Conservation (phyloP, 2,797 vertebrate genomes). For the Takifugu ocellatus region DNA sequence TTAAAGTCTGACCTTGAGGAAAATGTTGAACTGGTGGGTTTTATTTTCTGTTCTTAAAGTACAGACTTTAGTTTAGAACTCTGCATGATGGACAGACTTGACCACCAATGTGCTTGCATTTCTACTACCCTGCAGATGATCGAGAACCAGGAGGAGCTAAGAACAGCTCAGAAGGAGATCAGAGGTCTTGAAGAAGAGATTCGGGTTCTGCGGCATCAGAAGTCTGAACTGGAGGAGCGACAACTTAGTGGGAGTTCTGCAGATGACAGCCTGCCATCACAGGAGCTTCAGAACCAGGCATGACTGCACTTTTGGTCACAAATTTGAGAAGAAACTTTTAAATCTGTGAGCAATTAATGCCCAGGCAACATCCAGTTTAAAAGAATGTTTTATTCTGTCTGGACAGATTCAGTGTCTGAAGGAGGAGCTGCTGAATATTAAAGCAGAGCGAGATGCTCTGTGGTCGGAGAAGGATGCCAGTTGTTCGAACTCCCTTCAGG, state of each 20-base stretch:
- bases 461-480: neutral
- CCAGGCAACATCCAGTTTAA: too few relatives aligned
- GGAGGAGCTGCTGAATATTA: neutral
- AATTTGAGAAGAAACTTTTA: neutral
- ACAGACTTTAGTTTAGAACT: neutral
- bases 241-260: slow-evolving; percentile 8
- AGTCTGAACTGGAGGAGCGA: slow-evolving; percentile 33
- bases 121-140: slow-evolving; percentile 65
- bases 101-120: neutral
- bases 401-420: slow-evolving; percentile 9
- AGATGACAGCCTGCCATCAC: neutral
- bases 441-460: slow-evolving; percentile 5
- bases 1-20: slow-evolving; percentile 63
- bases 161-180: slow-evolving; percentile 60
- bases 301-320: neutral
- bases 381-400: neutral
- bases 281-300: slow-evolving; percentile 23
- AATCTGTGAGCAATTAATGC: neutral
- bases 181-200: slow-evolving; percentile 22
- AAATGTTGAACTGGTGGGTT: slow-evolving; percentile 64
- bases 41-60: neutral
- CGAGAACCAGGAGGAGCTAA: slow-evolving; percentile 77
- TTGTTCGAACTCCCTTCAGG: neutral
- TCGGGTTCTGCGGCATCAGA: neutral
- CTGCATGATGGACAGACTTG: neutral